Evolutionary conservation across 1,140 invertebrate genomes (phyloP).

Genomic region (Doryteuthis pealeii): DNA sequence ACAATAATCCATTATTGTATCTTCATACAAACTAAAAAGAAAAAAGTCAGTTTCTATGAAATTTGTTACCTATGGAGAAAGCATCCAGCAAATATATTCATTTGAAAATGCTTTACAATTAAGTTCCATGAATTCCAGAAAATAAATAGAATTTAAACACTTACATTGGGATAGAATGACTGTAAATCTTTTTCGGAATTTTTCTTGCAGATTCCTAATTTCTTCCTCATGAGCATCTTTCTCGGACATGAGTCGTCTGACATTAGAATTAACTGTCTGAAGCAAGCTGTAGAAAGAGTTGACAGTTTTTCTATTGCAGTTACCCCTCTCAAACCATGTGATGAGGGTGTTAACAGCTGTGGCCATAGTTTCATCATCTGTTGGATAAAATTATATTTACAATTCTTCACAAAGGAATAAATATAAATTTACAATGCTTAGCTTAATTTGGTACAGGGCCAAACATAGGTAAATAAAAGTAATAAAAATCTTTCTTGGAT

Average conservation of each 20-base stretch:
- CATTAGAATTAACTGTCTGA: slow-evolving; percentile 88
- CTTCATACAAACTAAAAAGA: no score
- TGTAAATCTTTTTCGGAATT: slow-evolving; percentile 50
- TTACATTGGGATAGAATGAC: slow-evolving; percentile 54
- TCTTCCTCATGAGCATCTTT: slow-evolving; percentile 86
- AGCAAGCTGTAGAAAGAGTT: slow-evolving; percentile 93
- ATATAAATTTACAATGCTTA: no score
- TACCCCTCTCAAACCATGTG: slow-evolving; percentile 85
- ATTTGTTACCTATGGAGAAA: no score
- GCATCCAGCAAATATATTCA: no score
- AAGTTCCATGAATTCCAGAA: slow-evolving; percentile 11
- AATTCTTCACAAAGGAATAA: no score
- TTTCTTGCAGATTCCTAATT: slow-evolving; percentile 75
- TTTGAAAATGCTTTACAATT: no score
- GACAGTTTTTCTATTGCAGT: slow-evolving; percentile 84
- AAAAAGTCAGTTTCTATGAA: no score
- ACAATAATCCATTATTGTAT: no score
- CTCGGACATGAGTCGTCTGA: slow-evolving; percentile 79
- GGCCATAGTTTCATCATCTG: slow-evolving; percentile 63
- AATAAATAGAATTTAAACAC: slow-evolving; percentile 28
- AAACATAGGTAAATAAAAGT: no score
- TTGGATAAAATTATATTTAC: no score
- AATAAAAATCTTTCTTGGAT: no score
- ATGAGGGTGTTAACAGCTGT: slow-evolving; percentile 48
- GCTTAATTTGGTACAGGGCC: no score